These are phyloP conservation scores for Campoplex capitator DNA, from an alignment of 2,888 invertebrate genomes.

Conservation along the genomic window DNA sequence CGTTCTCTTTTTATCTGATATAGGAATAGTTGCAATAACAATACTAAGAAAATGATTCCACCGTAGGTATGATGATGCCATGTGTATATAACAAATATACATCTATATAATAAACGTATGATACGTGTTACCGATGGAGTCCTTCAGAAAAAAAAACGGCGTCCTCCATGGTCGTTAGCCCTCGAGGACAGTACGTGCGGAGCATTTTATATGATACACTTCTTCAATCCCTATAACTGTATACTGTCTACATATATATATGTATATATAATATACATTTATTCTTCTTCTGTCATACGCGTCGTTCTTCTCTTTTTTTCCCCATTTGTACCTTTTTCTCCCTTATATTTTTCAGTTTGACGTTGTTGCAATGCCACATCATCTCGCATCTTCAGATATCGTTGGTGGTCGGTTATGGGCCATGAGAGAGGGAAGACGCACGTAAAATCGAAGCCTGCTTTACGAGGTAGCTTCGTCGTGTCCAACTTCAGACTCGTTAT, in stretches of 20 bases:
- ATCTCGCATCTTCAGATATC: constrained; percentile 1
- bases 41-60: constrained; percentile 58
- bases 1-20: constrained; percentile 2
- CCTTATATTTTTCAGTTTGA: constrained; percentile 9
- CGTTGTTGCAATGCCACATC: constrained; percentile 15
- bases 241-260: background rate
- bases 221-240: constrained; percentile 31
- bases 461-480: constrained; percentile 62
- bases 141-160: constrained; percentile 44
- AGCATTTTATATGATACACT: constrained; percentile 50
- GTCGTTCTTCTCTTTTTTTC: background rate
- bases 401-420: constrained; percentile 41
- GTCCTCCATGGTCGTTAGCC: constrained; percentile 62
- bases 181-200: constrained; percentile 58
- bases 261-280: background rate
- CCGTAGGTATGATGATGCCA: constrained; percentile 21
- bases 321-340: constrained; percentile 44
- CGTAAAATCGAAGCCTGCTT: constrained; percentile 66
- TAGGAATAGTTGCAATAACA: constrained; percentile 51
- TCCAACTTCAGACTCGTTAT: constrained; percentile 49
- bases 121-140: constrained; percentile 26
- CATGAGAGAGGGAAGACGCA: constrained; percentile 35
- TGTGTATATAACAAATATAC: background rate
- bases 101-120: background rate
- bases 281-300: background rate